Base-by-base conservation (phyloP, 2,797 vertebrate genomes). In the Sebastes matsubarae region DNA sequence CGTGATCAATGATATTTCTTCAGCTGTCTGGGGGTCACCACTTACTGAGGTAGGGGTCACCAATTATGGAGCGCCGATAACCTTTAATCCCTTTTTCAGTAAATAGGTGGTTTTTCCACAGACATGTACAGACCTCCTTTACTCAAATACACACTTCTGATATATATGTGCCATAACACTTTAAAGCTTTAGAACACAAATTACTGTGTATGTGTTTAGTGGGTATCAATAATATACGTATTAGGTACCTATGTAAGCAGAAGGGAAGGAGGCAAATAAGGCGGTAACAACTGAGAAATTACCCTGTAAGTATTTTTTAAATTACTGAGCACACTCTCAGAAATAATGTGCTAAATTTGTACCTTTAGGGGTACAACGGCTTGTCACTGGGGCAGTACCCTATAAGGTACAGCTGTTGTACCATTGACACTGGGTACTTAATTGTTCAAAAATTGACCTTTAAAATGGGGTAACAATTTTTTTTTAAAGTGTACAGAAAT, bases 1-100 rank as follows among this genome's bases (percentile, higher is more conserved):
- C 36, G 2, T 82, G 88, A 92, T 92, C 78, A 25, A 87, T 87
- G 80, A 70, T 86, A 89, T 90, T 90, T 90, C 80, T 69, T 68
- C 78, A 81, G 74, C 77, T 77, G 82, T 88, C 85, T 82, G 52
- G 63, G 69, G 86, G 74, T 89, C 83, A 71, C 30, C 38, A 27
- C 65, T 74, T 30, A 70, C 80, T 34, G 72, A 90, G 88, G 85
- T 80, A 76, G 65, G 73, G 83, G 77, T 90, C 88, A 90, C 87
- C 90, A 93, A 92, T 94, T 94, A 93, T 3, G 24, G 30, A 70
- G 80, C 27, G 16, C 58, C 57, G 59, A 16, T 67, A 72, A 87
- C 74, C 75, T 87, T 76, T 79, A 65, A 73, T 74, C 59, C 27
- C 29, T 30, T 58, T 81, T 78, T 34, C 32, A 24, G 29, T 60